Base-by-base conservation (phyloP, 2,888 invertebrate genomes). In the Athetis lepigone region DNA sequence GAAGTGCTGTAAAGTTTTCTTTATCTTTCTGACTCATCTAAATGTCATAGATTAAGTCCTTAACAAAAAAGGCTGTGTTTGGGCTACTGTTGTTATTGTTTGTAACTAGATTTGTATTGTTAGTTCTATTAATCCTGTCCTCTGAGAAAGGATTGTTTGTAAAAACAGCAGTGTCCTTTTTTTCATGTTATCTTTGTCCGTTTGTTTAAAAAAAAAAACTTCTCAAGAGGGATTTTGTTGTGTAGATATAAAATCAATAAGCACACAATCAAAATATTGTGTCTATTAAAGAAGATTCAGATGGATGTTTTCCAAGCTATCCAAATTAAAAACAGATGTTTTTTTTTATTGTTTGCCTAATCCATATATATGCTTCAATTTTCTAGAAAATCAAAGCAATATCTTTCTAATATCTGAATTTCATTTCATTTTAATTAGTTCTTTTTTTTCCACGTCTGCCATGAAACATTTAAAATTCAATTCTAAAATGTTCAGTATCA, bases 51-150 rank as follows among this genome's bases (percentile, higher is more conserved):
- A 90, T 90, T 88, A 85, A 79, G 68, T 80, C 77, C 49, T 75
- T 70, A 81, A 79, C 83, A 87, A 85, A 86, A 87, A 86, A 82
- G n/a, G 36, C 27, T 69, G 73, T 85, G 84, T 89, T 89, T 87
- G 75, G 66, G 86, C 92, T 90, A 87, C 93, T 87, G 90, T 89
- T 87, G 83, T 85, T 78, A 87, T 89, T 92, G 88, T 90, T 90
- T 89, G 88, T 90, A 89, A 90, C 80, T 78, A 84, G 90, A 92
- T 91, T 92, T 90, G 86, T 87, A 88, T 91, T 93, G 90, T 91
- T 75, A 81, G 72, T 78, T 76, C 64, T 70, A 71, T 79, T 88
- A 91, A 92, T 90, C 90, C 90, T 87, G 86, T 90, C 87, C 87
- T 84, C 69, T 64, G 66, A 75, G 82, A 89, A 90, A 87, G 88